A percentile compares a stretch with the other conserved stretches of the same genome.
Evolutionary conservation across 2,113 vertebrate genomes (phyloP).

Genomic region (Silurus glanis): DNA sequence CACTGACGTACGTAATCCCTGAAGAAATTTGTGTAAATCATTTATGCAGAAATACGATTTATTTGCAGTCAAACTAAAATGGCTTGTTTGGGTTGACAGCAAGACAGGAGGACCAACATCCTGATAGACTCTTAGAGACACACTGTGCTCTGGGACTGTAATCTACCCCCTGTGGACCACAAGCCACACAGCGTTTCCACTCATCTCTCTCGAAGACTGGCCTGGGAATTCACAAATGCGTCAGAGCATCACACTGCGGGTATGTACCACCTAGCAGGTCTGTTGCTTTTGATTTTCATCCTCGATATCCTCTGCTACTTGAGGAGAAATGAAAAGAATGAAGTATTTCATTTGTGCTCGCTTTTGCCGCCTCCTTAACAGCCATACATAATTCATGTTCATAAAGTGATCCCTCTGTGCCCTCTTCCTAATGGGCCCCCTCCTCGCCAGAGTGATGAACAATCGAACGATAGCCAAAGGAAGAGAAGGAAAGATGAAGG

Average conservation of each 20-base stretch:
- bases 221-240: slow-evolving; percentile 32
- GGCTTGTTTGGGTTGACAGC: slow-evolving; percentile 42
- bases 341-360: slow-evolving; percentile 61
- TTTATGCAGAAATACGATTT: background rate
- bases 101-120: slow-evolving; percentile 24
- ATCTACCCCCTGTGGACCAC: slow-evolving; percentile 38
- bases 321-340: slow-evolving; percentile 42
- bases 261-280: slow-evolving; percentile 18
- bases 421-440: slow-evolving; percentile 62
- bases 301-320: slow-evolving; percentile 12
- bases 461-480: slow-evolving; percentile 14
- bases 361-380: slow-evolving; percentile 59
- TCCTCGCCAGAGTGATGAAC: slow-evolving; percentile 43
- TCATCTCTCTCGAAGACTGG: slow-evolving; percentile 30
- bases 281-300: slow-evolving; percentile 20
- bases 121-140: slow-evolving; percentile 30
- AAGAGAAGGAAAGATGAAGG: background rate
- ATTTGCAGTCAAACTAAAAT: slow-evolving; percentile 16
- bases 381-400: slow-evolving; percentile 74
- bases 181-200: slow-evolving; percentile 15
- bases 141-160: slow-evolving; percentile 25
- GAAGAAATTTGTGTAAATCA: background rate
- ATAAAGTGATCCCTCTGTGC: slow-evolving; percentile 69
- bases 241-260: slow-evolving; percentile 17
- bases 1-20: background rate